Percentiles rank a stretch among this genome's conserved stretches.
Evolutionary conservation across 2,113 vertebrate genomes (phyloP).

Genomic region (Hydrolagus affinis): DNA sequence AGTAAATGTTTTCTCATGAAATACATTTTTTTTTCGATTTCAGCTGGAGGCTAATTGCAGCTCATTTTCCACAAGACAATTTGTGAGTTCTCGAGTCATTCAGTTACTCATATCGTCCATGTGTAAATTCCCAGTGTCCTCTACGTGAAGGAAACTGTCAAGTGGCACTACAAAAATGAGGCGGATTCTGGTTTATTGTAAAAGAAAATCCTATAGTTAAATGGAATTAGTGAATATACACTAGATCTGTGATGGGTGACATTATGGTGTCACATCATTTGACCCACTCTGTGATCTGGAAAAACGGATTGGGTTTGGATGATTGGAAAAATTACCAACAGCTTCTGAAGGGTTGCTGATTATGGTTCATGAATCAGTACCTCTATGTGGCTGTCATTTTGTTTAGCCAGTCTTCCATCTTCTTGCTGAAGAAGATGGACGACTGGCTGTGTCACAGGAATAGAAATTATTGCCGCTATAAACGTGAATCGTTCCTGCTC

Average conservation of each 20-base stretch:
- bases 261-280: neutral
- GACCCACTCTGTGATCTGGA: neutral
- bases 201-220: neutral
- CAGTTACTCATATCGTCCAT: neutral
- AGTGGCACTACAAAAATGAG: neutral
- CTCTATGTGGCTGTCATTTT: neutral
- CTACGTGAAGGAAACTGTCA: neutral
- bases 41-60: neutral
- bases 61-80: neutral
- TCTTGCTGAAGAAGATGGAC: neutral
- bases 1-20: neutral
- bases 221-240: neutral
- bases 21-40: neutral
- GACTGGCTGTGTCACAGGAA: neutral
- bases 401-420: neutral
- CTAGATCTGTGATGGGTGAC: neutral
- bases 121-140: neutral
- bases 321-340: neutral
- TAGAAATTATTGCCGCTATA: neutral
- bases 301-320: neutral
- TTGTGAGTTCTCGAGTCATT: neutral
- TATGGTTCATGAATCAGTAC: slow-evolving; percentile 7
- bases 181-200: neutral
- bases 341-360: neutral
- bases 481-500: neutral